Evolutionary conservation across 2,797 vertebrate species (phyloP), one percentile per base, ranked within the genome.

Genomic region (Enteromius mattozi): DNA sequence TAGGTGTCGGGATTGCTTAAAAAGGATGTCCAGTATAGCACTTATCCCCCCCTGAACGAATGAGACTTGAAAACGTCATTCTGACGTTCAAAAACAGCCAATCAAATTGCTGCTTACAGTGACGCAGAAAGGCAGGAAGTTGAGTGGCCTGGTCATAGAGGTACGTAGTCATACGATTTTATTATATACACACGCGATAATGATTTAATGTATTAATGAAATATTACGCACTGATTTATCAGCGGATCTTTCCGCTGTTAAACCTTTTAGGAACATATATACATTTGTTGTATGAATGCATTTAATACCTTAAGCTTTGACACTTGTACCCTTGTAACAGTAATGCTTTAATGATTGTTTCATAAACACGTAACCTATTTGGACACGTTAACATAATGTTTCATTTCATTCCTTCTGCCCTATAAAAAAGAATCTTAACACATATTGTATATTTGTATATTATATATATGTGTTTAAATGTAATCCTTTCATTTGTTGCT

Each of bases 91-190:
- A 13, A n/a, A 21, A 9, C 19, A 71, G 5, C 82, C 82, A 84
- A 78, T 84, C 51, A 61, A 1, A 33, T 70, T 27, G 19, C 21
- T 21, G 51, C 27, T 27, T 35, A 24, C 13, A 1, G 13, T 77
- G 82, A 79, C 82, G 82, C 40, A 61, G 49, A 1, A 9, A 78
- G 24, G 17, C 17, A 78, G 82, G 82, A 79, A 79, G 27, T 61
- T 51, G 16, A 77, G 7, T 66, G 37, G 19, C 75, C 21, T 75
- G 12, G 47, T 47, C 35, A 45, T 37, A 70, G 66, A 70, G 37
- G 75, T 74, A 80, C 2, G 78, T 80, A 5, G 27, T 54, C 30
- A 59, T 30, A 24, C 6, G 17, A 56, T 56, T 66, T 77, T 66
- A n/a, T 30, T 30, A 56, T 72, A 56, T 69, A 68, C n/a, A 1